Evolutionary conservation across 2,113 vertebrate genomes (phyloP).

Genomic region (Myiopsitta monachus): DNA sequence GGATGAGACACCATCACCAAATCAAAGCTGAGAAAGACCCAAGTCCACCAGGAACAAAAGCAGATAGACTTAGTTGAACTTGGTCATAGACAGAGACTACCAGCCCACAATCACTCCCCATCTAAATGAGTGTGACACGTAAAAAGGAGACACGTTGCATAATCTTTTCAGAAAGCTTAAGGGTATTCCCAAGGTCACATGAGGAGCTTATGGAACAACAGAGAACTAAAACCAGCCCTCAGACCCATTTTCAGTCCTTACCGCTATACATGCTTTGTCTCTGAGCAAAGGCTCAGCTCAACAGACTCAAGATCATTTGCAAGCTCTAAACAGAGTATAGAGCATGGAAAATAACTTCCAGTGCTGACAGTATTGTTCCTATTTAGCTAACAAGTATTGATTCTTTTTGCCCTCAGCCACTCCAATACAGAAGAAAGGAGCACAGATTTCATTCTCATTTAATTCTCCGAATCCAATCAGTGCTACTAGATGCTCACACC

Average conservation of each 20-base stretch:
- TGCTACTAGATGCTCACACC: not conserved
- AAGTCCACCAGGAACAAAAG: not conserved
- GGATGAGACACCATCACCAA: not conserved
- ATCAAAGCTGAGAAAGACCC: not conserved
- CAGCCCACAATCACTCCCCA: not conserved
- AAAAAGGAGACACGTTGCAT: not conserved
- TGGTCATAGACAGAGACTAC: not conserved
- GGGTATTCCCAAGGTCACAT: not conserved
- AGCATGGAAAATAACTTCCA: conserved; percentile 36
- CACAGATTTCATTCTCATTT: not conserved
- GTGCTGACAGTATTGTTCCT: not conserved
- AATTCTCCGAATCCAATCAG: conserved; percentile 22
- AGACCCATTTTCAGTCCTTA: not conserved
- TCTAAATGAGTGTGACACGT: accelerated
- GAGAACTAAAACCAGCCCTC: not conserved
- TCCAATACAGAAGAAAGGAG: conserved; percentile 13
- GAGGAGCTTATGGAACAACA: not conserved
- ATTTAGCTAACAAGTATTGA: conserved; percentile 48
- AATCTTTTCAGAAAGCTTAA: not conserved
- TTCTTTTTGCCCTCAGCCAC: not conserved
- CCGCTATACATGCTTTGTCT: not conserved
- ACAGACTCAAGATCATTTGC: not conserved
- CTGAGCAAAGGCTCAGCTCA: not conserved
- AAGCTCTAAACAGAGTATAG: not conserved
- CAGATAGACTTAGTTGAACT: not conserved